Base-by-base conservation (phyloP, 2,797 vertebrate species). In the Siniperca undulata region DNA sequence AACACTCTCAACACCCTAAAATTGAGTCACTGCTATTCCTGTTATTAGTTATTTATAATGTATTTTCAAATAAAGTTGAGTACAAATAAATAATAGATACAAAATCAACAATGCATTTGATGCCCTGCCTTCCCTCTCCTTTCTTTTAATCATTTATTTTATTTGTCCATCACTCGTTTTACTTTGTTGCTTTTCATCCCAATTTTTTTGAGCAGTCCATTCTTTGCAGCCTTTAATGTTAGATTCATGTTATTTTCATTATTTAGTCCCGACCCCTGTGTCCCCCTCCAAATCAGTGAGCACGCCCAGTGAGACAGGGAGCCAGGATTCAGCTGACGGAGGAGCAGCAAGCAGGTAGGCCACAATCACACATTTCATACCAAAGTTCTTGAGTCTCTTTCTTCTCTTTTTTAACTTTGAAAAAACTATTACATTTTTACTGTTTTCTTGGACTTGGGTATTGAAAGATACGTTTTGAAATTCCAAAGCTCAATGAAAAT, bases 251-350 rank as follows among this genome's bases (percentile, higher is more conserved):
- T 97, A 95, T 97, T 96, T 97, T 97, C 95, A 96, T 97, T 97
- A 96, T 97, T 95, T 96, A 99, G 99, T 98, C 94, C 99, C 98
- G 91, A 97, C 97, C 92, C 97, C 97, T 87, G 97, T 98, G 95
- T 99, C 99, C 92, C 98, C 99, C 19, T 99, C 98, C 93, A 99
- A 99, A 95, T 99, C 98, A 38, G 95, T 98, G 97, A 99, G 98
- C 95, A 99, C 99, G 0, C 98, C 98, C 87, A 99, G 99, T 53
- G 98, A 99, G 96, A 96, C 98, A 16, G 98, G 98, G 81, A 99
- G 99, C 95, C 99, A 99, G 91, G 99, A 99, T 92, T 99, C 98
- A 0, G 96, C 96, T 77, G 99, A 99, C 89, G 97, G 97, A 2
- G 96, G 96, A 40, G 94, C 96, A 80, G 97, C 97, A 74, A 96